These are phyloP conservation scores for Habrosyne pyritoides DNA, from an alignment of 2,888 invertebrate genomes.

Conservation along the genomic window DNA sequence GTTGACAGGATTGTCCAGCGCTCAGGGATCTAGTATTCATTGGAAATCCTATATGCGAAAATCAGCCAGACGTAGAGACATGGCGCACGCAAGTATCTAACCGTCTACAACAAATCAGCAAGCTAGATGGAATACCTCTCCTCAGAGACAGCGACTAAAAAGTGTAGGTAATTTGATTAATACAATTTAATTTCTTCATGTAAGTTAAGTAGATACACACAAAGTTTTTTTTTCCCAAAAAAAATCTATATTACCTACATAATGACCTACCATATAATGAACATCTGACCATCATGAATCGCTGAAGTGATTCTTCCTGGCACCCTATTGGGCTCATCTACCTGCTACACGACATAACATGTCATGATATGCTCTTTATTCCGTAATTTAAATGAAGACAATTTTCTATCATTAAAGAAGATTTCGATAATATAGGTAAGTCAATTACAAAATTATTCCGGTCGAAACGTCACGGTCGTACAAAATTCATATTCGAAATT, in stretches of 20 bases:
- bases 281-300: no score
- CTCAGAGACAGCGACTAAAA: conserved; percentile 71
- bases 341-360: no score
- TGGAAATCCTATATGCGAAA: conserved; percentile 90
- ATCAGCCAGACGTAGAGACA: conserved; percentile 84
- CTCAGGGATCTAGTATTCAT: conserved; percentile 91
- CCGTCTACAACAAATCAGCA: conserved; percentile 88
- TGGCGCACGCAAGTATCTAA: conserved; percentile 88
- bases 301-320: no score
- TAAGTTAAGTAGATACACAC: neutral
- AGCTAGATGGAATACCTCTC: conserved; percentile 91
- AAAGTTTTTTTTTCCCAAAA: no score
- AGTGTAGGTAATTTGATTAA: conserved; percentile 5
- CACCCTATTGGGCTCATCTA: no score
- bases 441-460: conserved; percentile 49
- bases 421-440: conserved; percentile 38
- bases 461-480: conserved; percentile 38
- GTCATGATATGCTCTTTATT: neutral
- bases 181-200: neutral
- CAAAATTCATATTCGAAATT: conserved; percentile 43
- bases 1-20: conserved; percentile 82
- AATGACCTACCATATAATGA: no score
- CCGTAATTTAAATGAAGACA: conserved; percentile 25
- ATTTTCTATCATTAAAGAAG: conserved; percentile 38
- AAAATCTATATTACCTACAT: no score